Conservation (phyloP, 2,113 vertebrate species). For the Hippocampus abdominalis region DNA sequence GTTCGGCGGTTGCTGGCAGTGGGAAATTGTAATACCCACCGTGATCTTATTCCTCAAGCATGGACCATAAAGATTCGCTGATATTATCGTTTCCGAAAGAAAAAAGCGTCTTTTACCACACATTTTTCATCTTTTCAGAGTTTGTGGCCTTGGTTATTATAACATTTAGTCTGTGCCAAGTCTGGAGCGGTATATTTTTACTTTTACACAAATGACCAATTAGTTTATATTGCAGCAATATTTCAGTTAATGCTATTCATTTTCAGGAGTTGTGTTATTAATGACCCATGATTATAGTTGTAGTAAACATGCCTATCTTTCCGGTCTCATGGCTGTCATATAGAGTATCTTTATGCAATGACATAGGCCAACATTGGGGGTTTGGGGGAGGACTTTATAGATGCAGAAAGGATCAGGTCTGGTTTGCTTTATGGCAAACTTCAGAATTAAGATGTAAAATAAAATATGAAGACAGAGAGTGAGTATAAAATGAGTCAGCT, state of each 20-base stretch:
- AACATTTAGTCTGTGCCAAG: slow-evolving; percentile 32
- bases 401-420: slow-evolving; percentile 32
- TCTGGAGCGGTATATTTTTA: slow-evolving; percentile 12
- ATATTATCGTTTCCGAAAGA: slow-evolving; percentile 55
- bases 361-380: neutral
- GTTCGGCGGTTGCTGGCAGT: slow-evolving; percentile 13
- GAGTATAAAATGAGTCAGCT: slow-evolving; percentile 51
- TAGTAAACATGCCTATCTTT: slow-evolving; percentile 67
- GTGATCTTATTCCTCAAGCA: slow-evolving; percentile 36
- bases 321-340: slow-evolving; percentile 38
- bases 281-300: slow-evolving; percentile 51
- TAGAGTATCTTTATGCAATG: slow-evolving; percentile 13
- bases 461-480: slow-evolving; percentile 43
- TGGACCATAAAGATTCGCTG: slow-evolving; percentile 42
- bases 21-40: slow-evolving; percentile 26
- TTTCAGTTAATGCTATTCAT: neutral
- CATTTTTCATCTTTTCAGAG: slow-evolving; percentile 33
- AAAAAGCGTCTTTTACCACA: slow-evolving; percentile 50
- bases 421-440: slow-evolving; percentile 62
- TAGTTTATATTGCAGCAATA: neutral
- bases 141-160: slow-evolving; percentile 27
- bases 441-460: slow-evolving; percentile 53
- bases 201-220: slow-evolving; percentile 7
- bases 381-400: neutral
- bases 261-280: slow-evolving; percentile 58